These are phyloP conservation scores for Rhaphigaster nebulosa DNA, from an alignment of 2,888 invertebrate genomes.

Conservation along the genomic window DNA sequence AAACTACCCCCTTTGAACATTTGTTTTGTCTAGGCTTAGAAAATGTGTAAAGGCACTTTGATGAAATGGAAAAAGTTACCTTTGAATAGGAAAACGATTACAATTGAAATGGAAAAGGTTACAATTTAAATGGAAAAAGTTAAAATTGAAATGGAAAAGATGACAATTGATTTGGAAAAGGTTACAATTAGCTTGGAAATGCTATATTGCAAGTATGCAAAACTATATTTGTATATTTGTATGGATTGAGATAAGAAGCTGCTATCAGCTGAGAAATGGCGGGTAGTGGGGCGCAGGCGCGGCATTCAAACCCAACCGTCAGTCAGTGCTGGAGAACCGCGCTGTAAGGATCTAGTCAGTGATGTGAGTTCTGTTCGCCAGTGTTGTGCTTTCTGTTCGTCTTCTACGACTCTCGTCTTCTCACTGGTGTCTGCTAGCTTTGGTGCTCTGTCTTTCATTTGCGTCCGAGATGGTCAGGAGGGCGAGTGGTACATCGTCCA, in stretches of 20 bases:
- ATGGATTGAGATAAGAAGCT: background rate
- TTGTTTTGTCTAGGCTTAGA: no score
- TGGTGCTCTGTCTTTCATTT: no score
- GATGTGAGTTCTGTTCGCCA: constrained; percentile 7
- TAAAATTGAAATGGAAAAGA: no score
- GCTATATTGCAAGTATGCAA: background rate
- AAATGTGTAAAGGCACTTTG: no score
- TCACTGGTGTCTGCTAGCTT: background rate
- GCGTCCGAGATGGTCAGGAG: constrained; percentile 61
- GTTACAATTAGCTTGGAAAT: no score
- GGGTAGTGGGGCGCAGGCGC: constrained; percentile 51
- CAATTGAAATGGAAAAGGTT: no score
- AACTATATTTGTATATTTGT: background rate
- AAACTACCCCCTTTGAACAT: no score
- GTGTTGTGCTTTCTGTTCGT: constrained; percentile 10
- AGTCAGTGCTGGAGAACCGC: background rate
- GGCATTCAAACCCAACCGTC: constrained; percentile 52
- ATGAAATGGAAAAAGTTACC: no score
- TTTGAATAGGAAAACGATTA: no score
- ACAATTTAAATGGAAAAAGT: no score
- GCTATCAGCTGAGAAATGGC: background rate
- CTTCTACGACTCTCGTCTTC: background rate
- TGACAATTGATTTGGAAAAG: no score
- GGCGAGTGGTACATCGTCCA: constrained; percentile 65
- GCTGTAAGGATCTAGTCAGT: background rate